Base-by-base conservation (phyloP, 2,113 vertebrate species). In the Phaethornis superciliosus region DNA sequence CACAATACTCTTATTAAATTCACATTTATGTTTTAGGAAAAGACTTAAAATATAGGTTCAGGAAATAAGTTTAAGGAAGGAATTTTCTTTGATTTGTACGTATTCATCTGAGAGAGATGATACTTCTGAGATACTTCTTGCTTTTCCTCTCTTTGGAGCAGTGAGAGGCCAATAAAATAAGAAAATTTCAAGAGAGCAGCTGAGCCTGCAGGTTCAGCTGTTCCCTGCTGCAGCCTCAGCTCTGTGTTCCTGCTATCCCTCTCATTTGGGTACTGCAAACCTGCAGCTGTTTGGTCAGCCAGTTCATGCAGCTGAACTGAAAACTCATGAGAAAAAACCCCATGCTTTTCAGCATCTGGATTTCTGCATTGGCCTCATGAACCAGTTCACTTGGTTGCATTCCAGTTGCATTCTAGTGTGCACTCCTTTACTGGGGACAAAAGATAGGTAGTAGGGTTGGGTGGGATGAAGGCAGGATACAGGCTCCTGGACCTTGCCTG, bases 171-270 rank as follows among this genome's bases (percentile, higher is more conserved):
- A 49, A 26, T 13, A 1, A 47, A 79, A 42, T 5, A 32, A 35
- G 27, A 42, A 71, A 77, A 18, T 33, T 71, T 76, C n/a, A 32
- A 15, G 52, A 70, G 70, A 64, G 62, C 71, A 55, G 80, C 75
- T 79, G 54, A 94, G 26, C 28, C 54, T 59, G 63, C 54, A 68
- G 21, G 24, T 79, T 75, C 14, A 17, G 0, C n/a, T 49, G 13
- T 65, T 63, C 46, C 13, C 56, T 27, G n/a, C 0, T 15, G 47
- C 47, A 42, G 20, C 26, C 64, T 69, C 51, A 26, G 54, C 51
- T 84, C 49, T 76, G 7, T 5, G 6, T 32, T 37, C 9, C 85
- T 67, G 74, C 65, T 49, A 1, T 44, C 0, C 0, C 18, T 42
- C 76, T 56, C 62, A 7, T 11, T 27, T 32, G 13, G 56, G 12